These are phyloP conservation scores for Temnothorax rugatulus DNA, from an alignment of 2,888 invertebrate species.

Conservation along the genomic window DNA sequence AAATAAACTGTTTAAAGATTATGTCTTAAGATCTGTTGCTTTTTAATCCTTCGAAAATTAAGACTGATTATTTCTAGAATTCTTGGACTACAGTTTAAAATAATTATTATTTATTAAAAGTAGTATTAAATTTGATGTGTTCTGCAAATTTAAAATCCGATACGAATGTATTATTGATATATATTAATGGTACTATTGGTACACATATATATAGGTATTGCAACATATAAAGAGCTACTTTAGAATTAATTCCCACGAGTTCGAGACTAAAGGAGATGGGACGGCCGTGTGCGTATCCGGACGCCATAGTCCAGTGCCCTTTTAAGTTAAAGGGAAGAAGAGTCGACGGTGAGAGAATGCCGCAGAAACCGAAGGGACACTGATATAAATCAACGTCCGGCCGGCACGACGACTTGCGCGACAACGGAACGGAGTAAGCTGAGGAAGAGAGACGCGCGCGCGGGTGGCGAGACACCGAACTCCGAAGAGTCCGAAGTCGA, in stretches of 20 bases:
- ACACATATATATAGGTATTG: background rate
- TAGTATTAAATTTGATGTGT: background rate
- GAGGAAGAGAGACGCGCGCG: conserved; percentile 53
- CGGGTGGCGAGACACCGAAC: conserved; percentile 62
- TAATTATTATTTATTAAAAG: background rate
- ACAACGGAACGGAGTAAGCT: conserved; percentile 39
- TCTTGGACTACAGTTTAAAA: background rate
- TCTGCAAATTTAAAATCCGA: background rate
- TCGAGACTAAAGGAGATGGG: conserved; percentile 57
- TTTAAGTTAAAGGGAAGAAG: conserved; percentile 75
- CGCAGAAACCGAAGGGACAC: conserved; percentile 71
- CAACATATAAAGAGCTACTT: conserved; percentile 28
- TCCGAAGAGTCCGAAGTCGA: conserved; percentile 65
- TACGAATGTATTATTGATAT: background rate
- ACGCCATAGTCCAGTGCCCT: conserved; percentile 70
- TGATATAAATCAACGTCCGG: conserved; percentile 80
- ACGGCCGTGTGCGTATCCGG: conserved; percentile 56
- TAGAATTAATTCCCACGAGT: conserved; percentile 73
- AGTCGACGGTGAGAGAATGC: conserved; percentile 68
- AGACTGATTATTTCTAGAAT: background rate
- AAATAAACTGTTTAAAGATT: background rate
- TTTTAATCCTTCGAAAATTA: background rate
- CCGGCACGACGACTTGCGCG: conserved; percentile 21
- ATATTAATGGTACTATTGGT: background rate
- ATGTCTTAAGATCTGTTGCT: background rate